These are phyloP conservation scores for Penaeus vannamei DNA, from an alignment of 1,140 invertebrate species.

Conservation along the genomic window DNA sequence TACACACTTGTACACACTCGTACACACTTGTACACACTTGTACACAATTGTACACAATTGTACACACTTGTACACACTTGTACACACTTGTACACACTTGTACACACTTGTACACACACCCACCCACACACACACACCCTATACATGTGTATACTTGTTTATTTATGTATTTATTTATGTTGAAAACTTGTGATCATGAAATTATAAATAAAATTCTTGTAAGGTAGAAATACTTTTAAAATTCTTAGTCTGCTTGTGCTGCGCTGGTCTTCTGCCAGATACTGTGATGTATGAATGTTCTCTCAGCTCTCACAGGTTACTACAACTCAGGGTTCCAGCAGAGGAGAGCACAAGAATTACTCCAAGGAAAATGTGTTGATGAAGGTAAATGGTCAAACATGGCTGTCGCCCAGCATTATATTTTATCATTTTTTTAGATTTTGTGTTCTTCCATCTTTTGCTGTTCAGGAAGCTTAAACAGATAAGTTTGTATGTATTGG, in stretches of 20 bases:
- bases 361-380: conserved; percentile 47
- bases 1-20: no score
- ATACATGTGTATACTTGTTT: background rate
- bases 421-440: background rate
- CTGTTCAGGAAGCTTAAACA: no score
- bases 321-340: conserved; percentile 46
- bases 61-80: no score
- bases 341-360: conserved; percentile 34
- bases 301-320: conserved; percentile 61
- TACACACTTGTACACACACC: no score
- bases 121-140: no score
- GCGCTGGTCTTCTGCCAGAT: conserved; percentile 43
- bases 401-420: background rate
- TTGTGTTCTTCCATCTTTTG: background rate
- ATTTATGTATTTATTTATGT: conserved; percentile 18
- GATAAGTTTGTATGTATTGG: no score
- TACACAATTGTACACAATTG: no score
- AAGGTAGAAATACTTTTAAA: conserved; percentile 26
- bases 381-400: conserved; percentile 48
- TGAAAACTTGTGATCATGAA: no score
- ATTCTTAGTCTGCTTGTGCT: conserved; percentile 2
- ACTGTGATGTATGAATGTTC: conserved; percentile 56
- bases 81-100: no score
- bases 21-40: no score
- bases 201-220: background rate